Base-by-base conservation (phyloP, 1,140 invertebrate species). In the Brachionus rotundiformis region DNA sequence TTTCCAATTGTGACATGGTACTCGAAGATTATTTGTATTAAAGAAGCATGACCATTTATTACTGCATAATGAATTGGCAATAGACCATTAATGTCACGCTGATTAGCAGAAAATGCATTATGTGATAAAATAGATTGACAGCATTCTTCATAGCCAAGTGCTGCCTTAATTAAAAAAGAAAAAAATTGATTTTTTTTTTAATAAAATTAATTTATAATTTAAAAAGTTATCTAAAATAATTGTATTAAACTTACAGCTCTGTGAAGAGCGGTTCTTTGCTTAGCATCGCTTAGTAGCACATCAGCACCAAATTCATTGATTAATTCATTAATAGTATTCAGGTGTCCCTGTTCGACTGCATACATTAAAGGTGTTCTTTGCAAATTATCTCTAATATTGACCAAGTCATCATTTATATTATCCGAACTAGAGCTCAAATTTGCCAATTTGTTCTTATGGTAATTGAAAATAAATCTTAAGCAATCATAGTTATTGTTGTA, bases 61-160 rank as follows among this genome's bases (percentile, higher is more conserved):
- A 63, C 36, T 63, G 76, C 76, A 39, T 79, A 79, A 49, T 79
- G 76, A 36, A 79, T 63, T 54, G 76, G 47, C 19, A 79, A 29
- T 19, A 54, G 11, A 49, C 76, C 76, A 27, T 59, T 54, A 2
- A 63, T 31, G 76, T 79, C 76, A 29, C 29, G 19, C 59, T 63
- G 47, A 63, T 79, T 33, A 2, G 59, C 59, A 39, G 76, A 33
- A 39, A 39, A 39, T 63, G 44, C 31, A 79, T 79, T 63, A 11
- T 39, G 36, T n/a, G 0, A 11, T 29, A 79, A 11, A 29, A 79
- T 79, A 1, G 59, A 16, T 36, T 79, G 47, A 41, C 47, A 59
- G 23, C 76, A 79, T 79, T 79, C 76, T 54, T 63, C 47, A n/a
- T 79, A 63, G 11, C 76, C 76, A 8, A 79, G 47, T 10, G 59